Evolutionary conservation across 2,888 invertebrate species (phyloP).

Genomic region (Cerastis rubricosa): DNA sequence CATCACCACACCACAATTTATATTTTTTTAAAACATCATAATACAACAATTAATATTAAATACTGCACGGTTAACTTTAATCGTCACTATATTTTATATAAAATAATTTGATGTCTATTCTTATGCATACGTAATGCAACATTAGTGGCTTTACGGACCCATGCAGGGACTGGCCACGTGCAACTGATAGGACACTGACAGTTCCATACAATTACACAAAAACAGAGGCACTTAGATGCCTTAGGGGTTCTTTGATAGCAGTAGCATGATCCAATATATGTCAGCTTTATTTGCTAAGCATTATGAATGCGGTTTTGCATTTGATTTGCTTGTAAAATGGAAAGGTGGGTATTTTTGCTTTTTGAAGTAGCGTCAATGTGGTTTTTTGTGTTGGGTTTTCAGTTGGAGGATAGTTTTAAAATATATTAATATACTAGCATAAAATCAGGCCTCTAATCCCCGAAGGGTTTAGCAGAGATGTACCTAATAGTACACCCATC

Average conservation of each 20-base stretch:
- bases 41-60: background rate
- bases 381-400: background rate
- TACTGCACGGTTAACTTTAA: background rate
- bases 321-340: conserved; percentile 20
- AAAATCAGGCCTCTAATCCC: no score
- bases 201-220: conserved; percentile 22
- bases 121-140: conserved; percentile 50
- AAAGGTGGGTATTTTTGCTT: background rate
- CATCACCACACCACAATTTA: no score
- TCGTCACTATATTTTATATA: background rate
- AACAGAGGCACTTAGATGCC: conserved; percentile 12
- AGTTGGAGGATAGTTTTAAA: background rate
- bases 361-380: background rate
- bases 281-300: conserved; percentile 34
- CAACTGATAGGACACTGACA: conserved; percentile 15
- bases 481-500: no score
- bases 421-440: no score
- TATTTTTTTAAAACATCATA: no score
- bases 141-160: background rate
- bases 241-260: background rate
- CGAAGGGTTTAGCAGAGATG: no score
- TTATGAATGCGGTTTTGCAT: conserved; percentile 13
- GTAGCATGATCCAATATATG: conserved; percentile 15
- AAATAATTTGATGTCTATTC: background rate
- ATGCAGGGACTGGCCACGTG: conserved; percentile 48